Evolutionary conservation across 2,888 invertebrate species (phyloP).

Genomic region (Callinectes sapidus): DNA sequence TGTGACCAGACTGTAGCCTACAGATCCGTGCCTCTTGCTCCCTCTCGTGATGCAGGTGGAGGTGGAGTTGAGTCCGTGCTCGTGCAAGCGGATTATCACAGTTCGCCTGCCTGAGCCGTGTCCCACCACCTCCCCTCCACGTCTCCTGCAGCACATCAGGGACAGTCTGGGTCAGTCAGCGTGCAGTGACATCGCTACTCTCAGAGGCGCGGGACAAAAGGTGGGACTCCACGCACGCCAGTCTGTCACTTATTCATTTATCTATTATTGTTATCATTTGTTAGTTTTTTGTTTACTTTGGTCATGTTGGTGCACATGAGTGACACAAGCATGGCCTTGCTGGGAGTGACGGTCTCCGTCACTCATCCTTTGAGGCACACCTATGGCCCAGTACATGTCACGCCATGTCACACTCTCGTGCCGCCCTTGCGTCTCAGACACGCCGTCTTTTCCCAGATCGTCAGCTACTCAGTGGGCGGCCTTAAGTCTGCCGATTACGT

Average conservation of each 20-base stretch:
- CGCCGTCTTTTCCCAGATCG: slow-evolving; percentile 7
- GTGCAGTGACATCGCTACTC: slow-evolving; percentile 46
- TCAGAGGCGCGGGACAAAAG: slow-evolving; percentile 48
- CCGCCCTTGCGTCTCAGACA: too few relatives aligned
- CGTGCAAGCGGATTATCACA: background rate
- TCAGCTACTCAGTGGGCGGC: slow-evolving; percentile 48
- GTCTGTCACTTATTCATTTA: too few relatives aligned
- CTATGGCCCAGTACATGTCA: too few relatives aligned
- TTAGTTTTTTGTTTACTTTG: background rate
- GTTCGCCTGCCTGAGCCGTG: background rate
- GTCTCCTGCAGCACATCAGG: background rate
- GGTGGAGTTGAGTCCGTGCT: slow-evolving; percentile 16
- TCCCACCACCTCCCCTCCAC: background rate
- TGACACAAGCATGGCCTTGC: background rate
- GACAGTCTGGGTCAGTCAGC: slow-evolving; percentile 36
- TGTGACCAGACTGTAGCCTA: background rate
- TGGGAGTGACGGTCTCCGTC: too few relatives aligned
- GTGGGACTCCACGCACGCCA: background rate
- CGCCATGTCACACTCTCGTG: too few relatives aligned
- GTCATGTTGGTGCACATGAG: background rate
- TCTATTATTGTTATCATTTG: too few relatives aligned
- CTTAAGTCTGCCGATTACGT: slow-evolving; percentile 20
- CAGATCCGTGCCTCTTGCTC: background rate
- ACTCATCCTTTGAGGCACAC: too few relatives aligned
- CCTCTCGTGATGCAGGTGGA: slow-evolving; percentile 3